Percentiles rank a stretch among this genome's conserved stretches.
phyloP scores from a whole-genome alignment of 2,113 vertebrate species.

The Mustelus asterias region DNA sequence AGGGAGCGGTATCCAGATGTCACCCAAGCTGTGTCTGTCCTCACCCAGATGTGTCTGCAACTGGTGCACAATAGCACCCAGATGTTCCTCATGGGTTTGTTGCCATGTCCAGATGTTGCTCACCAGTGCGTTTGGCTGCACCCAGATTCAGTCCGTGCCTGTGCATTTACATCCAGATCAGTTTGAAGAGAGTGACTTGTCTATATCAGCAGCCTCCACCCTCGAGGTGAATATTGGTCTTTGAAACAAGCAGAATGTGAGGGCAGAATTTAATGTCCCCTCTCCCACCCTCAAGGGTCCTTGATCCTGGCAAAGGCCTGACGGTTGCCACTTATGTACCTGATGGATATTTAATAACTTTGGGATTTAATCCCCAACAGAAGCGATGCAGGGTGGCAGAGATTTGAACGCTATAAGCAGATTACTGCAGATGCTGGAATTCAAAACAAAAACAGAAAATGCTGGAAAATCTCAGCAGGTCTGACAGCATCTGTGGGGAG shows the following conservation, averaged over 20 bases:
- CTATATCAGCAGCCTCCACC: not conserved
- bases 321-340: too few species aligned
- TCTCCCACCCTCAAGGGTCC: too few species aligned
- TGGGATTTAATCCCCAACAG: not conserved
- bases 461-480: too few species aligned
- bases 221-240: not conserved
- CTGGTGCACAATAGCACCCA: not conserved
- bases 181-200: not conserved
- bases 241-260: not conserved
- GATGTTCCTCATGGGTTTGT: not conserved
- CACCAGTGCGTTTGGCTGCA: not conserved
- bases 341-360: too few species aligned
- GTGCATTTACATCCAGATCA: not conserved
- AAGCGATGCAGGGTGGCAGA: not conserved
- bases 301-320: too few species aligned
- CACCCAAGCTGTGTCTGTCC: not conserved
- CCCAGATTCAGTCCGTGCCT: not conserved
- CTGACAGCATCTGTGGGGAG: too few species aligned
- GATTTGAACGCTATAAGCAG: too few species aligned
- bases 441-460: too few species aligned
- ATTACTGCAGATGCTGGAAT: too few species aligned
- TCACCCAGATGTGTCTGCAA: not conserved
- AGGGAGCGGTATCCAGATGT: not conserved
- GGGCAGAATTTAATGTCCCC: not conserved
- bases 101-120: not conserved